Evolutionary conservation across 2,797 vertebrate species (phyloP).

Genomic region (Dromococcyx pavoninus): DNA sequence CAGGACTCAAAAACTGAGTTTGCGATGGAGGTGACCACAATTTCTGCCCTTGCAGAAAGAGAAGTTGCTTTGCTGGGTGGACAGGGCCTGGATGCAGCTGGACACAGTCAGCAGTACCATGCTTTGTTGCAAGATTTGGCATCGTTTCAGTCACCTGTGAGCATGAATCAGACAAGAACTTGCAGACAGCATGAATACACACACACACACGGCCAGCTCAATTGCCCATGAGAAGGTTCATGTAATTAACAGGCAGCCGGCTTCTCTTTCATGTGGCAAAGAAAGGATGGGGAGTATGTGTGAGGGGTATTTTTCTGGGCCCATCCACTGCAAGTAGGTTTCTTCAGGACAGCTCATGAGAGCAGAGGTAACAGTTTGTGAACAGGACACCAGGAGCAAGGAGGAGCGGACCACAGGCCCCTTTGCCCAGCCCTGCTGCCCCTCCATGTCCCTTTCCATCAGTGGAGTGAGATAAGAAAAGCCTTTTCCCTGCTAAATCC

Average conservation of each 20-base stretch:
- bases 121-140: conserved; percentile 34
- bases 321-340: not conserved
- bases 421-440: not conserved
- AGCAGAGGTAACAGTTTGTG: not conserved
- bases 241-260: conserved; percentile 45
- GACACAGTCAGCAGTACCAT: not conserved
- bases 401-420: not conserved
- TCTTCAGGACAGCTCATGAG: not conserved
- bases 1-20: not conserved
- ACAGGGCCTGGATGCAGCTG: not conserved
- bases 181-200: not conserved
- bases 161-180: not conserved
- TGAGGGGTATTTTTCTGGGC: not conserved
- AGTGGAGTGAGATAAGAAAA: not conserved
- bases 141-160: conserved; percentile 50
- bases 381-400: not conserved
- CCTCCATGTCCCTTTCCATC: not conserved
- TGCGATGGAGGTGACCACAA: not conserved
- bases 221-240: conserved; percentile 47
- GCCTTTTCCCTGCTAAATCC: not conserved
- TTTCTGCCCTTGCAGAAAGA: not conserved
- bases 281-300: not conserved
- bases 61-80: not conserved
- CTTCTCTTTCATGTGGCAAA: conserved; percentile 26
- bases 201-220: not conserved